Evolutionary conservation across 1,140 invertebrate species (phyloP).

Genomic region (Cheumatopsyche charites): DNA sequence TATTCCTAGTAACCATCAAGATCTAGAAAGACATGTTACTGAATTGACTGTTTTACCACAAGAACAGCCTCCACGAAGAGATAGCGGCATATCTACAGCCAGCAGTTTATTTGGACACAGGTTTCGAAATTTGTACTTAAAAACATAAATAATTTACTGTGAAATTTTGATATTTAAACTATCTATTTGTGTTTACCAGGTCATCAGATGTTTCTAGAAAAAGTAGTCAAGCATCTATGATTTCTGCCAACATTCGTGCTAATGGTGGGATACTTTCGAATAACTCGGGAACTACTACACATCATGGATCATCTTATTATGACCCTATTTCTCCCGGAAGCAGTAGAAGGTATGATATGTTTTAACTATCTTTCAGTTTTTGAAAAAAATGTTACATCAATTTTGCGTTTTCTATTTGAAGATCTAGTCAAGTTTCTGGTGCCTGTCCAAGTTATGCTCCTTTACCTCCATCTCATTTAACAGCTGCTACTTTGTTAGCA

Average conservation of each 20-base stretch:
- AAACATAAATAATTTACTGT: slow-evolving; percentile 3
- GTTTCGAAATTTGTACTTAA: slow-evolving; percentile 43
- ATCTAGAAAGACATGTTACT: slow-evolving; percentile 50
- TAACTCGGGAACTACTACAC: slow-evolving; percentile 51
- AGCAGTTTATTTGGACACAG: slow-evolving; percentile 60
- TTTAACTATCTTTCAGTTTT: neutral
- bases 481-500: slow-evolving; percentile 54
- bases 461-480: slow-evolving; percentile 62
- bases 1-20: slow-evolving; percentile 28
- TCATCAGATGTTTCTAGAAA: slow-evolving; percentile 67
- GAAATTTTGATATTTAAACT: slow-evolving; percentile 54
- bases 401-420: slow-evolving; percentile 49
- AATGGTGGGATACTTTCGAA: slow-evolving; percentile 50
- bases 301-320: slow-evolving; percentile 67
- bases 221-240: slow-evolving; percentile 80
- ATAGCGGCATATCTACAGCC: slow-evolving; percentile 60
- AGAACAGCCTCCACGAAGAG: slow-evolving; percentile 55
- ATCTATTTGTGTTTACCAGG: no score
- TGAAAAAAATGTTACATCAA: neutral
- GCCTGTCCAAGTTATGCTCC: slow-evolving; percentile 55
- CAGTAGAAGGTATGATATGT: slow-evolving; percentile 64
- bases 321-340: slow-evolving; percentile 90
- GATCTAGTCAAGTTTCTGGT: slow-evolving; percentile 72
- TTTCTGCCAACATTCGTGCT: slow-evolving; percentile 48
- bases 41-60: slow-evolving; percentile 55